A percentile compares a stretch with the other conserved stretches of the same genome.
phyloP scores from a whole-genome alignment of 2,888 invertebrate genomes.

The Smittia sp. region DNA sequence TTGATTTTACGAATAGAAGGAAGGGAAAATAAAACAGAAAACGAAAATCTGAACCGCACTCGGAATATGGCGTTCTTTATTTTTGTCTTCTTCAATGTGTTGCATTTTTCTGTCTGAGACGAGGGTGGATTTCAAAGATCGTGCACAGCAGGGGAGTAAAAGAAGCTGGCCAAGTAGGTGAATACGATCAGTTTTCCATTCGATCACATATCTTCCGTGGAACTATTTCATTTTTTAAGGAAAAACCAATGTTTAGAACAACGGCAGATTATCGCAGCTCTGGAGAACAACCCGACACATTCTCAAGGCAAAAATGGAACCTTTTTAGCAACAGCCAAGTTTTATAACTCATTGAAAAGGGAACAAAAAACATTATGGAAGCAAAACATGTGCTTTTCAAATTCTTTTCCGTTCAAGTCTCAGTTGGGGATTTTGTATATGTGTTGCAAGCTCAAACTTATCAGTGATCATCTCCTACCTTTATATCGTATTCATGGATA shows the following conservation, averaged over 20 bases:
- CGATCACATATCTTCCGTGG: background rate
- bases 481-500: slow-evolving; percentile 36
- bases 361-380: slow-evolving; percentile 32
- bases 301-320: no score
- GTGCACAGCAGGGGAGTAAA: slow-evolving; percentile 10
- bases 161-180: background rate
- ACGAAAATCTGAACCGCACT: slow-evolving; percentile 5
- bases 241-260: no score
- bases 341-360: no score
- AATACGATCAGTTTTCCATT: no score
- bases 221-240: background rate
- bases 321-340: no score
- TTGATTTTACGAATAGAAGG: slow-evolving; percentile 28
- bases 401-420: background rate
- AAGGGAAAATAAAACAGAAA: slow-evolving; percentile 18
- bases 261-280: no score
- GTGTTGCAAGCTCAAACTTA: no score
- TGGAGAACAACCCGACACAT: no score
- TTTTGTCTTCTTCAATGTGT: background rate
- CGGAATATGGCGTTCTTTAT: slow-evolving; percentile 9
- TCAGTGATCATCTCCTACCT: no score
- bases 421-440: background rate
- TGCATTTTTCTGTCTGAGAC: slow-evolving; percentile 1
- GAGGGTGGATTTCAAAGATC: slow-evolving; percentile 10
- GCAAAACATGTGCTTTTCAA: slow-evolving; percentile 40